A percentile compares a stretch with the other conserved stretches of the same genome.
These are phyloP conservation scores for Bombus difficillimus DNA, from an alignment of 1,140 invertebrate genomes.

Conservation along the genomic window DNA sequence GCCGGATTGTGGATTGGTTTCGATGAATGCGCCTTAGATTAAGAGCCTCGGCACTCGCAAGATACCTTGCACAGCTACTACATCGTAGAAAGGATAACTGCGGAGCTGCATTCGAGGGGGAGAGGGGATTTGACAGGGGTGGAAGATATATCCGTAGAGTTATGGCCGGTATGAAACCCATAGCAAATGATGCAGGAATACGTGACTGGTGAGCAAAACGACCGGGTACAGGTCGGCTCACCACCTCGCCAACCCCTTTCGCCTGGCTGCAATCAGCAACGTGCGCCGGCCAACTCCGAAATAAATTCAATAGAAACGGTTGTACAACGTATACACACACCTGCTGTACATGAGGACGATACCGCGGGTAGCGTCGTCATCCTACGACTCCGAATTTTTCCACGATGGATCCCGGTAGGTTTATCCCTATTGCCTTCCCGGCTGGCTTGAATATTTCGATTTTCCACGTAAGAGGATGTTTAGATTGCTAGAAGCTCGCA, in stretches of 20 bases:
- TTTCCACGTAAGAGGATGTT: not conserved
- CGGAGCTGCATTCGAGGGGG: not conserved
- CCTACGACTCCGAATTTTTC: conserved; percentile 5
- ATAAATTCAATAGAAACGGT: conserved; percentile 76
- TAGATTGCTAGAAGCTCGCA: not conserved
- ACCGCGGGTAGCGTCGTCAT: not conserved
- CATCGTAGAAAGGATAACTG: not conserved
- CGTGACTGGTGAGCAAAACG: conserved; percentile 78
- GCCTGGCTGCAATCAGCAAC: conserved; percentile 77
- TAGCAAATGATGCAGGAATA: conserved; percentile 82
- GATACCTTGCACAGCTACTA: conserved; percentile 36
- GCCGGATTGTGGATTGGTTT: conserved; percentile 44
- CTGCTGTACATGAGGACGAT: not conserved
- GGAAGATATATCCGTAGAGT: conserved; percentile 77
- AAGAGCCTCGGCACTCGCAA: conserved; percentile 58
- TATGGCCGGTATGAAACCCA: conserved; percentile 82
- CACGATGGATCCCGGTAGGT: not conserved
- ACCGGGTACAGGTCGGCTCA: conserved; percentile 36
- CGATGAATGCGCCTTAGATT: conserved; percentile 70
- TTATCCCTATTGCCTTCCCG: not conserved
- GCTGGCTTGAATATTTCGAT: not conserved
- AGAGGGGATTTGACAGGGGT: conserved; percentile 47
- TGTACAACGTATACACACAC: conserved; percentile 38
- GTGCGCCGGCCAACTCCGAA: conserved; percentile 66
- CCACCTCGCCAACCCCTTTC: conserved; percentile 63